phyloP scores from a whole-genome alignment of 2,888 invertebrate genomes.

The Cheilosia pagana region DNA sequence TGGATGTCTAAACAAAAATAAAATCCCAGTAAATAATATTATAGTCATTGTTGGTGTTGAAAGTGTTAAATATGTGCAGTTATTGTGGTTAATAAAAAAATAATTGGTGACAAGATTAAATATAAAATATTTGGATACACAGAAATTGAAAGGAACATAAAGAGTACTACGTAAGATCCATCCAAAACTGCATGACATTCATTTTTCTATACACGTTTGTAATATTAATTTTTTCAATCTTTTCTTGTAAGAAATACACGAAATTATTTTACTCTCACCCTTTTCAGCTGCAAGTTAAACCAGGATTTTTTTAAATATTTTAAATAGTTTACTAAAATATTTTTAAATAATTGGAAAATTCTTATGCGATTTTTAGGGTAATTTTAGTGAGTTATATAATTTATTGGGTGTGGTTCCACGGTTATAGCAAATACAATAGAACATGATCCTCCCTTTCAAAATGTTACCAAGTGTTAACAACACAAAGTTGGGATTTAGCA shows the following conservation, averaged over 20 bases:
- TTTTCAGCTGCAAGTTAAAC: conserved; percentile 65
- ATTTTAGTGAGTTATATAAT: too few relatives aligned
- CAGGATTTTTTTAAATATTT: too few relatives aligned
- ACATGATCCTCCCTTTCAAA: too few relatives aligned
- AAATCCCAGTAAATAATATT: conserved; percentile 3
- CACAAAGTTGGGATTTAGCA: too few relatives aligned
- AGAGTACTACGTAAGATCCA: conserved; percentile 67
- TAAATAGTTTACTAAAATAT: background rate
- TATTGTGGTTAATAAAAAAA: background rate
- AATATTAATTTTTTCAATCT: background rate
- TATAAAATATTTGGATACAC: conserved; percentile 55
- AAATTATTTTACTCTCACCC: conserved; percentile 3
- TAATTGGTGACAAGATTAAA: conserved; percentile 10
- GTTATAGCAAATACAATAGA: too few relatives aligned
- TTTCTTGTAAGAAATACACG: conserved; percentile 1
- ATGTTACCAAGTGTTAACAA: too few relatives aligned
- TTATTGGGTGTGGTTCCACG: too few relatives aligned
- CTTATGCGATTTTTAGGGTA: too few relatives aligned
- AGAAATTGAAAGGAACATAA: conserved; percentile 35
- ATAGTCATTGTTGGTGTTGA: conserved; percentile 45
- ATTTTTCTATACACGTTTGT: background rate
- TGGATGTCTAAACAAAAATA: conserved; percentile 4
- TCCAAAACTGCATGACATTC: conserved; percentile 57
- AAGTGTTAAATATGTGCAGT: conserved; percentile 35
- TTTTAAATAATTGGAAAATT: background rate